A percentile compares a stretch with the other conserved stretches of the same genome.
These are phyloP conservation scores for Malacosoma neustria DNA, from an alignment of 2,888 invertebrate genomes.

Conservation along the genomic window DNA sequence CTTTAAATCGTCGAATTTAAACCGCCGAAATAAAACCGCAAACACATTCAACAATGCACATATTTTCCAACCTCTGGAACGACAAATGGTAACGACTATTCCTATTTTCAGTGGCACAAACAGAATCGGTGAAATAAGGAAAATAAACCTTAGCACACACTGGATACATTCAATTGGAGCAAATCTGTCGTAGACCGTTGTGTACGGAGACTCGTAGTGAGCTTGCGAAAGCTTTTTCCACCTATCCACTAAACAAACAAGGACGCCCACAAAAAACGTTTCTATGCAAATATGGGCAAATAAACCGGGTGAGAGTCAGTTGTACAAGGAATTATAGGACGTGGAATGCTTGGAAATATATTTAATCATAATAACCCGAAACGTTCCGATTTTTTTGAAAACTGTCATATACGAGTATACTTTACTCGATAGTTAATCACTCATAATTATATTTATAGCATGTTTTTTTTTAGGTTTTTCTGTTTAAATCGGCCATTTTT, in stretches of 20 bases:
- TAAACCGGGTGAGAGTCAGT: conserved; percentile 60
- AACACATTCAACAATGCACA: background rate
- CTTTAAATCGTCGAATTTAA: background rate
- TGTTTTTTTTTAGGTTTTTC: too few relatives aligned
- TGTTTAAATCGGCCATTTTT: too few relatives aligned
- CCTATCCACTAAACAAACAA: conserved; percentile 70
- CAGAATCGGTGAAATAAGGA: background rate
- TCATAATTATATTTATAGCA: too few relatives aligned
- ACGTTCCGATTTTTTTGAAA: too few relatives aligned
- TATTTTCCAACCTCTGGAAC: background rate
- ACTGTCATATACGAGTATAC: too few relatives aligned
- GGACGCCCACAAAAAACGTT: conserved; percentile 72
- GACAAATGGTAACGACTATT: background rate
- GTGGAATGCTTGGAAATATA: conserved; percentile 4
- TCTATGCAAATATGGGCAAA: conserved; percentile 73
- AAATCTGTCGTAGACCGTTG: conserved; percentile 48
- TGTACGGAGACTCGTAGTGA: conserved; percentile 38
- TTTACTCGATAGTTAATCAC: too few relatives aligned
- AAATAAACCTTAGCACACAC: conserved; percentile 13
- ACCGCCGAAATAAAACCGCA: background rate
- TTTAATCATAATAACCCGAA: too few relatives aligned
- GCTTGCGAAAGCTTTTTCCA: conserved; percentile 54
- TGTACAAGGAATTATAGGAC: conserved; percentile 22
- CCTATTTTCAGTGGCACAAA: background rate
- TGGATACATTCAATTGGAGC: conserved; percentile 47